Conservation (phyloP, 2,113 vertebrate species). For the Rhynchopsitta pachyrhyncha region DNA sequence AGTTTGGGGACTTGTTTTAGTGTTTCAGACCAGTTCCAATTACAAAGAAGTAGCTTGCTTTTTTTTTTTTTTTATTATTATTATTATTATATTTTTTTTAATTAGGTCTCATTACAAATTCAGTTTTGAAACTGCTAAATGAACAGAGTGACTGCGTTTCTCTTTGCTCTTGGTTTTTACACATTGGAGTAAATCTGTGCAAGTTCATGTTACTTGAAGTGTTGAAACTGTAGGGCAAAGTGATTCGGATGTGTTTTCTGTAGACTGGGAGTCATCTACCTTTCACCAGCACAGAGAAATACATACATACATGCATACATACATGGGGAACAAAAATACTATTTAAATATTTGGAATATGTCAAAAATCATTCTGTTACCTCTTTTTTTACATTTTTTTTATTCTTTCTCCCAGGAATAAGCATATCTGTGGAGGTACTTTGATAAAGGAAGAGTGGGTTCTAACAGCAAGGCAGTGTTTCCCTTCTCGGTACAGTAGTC, state of each 20-base stretch:
- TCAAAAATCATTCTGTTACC: background rate
- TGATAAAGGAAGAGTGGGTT: slow-evolving; percentile 94
- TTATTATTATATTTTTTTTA: background rate
- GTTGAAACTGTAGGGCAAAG: background rate
- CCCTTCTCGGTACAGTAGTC: slow-evolving; percentile 87
- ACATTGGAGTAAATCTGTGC: background rate
- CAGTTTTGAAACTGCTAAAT: background rate
- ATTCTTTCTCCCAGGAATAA: slow-evolving; percentile 73
- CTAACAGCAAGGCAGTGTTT: slow-evolving; percentile 95
- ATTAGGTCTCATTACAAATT: background rate
- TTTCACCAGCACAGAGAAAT: background rate
- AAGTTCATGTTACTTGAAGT: background rate
- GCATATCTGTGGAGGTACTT: slow-evolving; percentile 95
- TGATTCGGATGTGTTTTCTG: background rate
- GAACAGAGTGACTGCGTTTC: background rate
- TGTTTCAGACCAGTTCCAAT: background rate
- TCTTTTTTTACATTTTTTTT: fast-evolving
- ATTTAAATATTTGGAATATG: background rate
- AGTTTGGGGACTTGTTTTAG: background rate
- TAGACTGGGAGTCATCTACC: background rate
- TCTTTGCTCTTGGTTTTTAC: background rate
- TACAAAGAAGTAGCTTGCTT: background rate
- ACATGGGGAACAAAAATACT: background rate
- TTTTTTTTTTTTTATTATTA: background rate
- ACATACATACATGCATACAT: background rate